Conservation (phyloP, 2,113 vertebrate genomes). For the Falcunculus frontatus region DNA sequence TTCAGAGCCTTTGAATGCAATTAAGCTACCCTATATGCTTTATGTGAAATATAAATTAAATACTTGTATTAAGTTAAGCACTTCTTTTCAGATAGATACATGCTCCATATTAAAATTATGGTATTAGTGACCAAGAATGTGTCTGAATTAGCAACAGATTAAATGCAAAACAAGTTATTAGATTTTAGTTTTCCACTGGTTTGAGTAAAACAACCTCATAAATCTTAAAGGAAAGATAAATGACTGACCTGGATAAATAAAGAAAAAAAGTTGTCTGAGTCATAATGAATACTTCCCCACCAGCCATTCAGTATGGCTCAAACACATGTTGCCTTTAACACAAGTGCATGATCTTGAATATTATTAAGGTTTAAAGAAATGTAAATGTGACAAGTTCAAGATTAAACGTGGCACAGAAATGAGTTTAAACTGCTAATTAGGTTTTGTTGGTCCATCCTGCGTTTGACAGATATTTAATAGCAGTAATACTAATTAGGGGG, state of each 20-base stretch:
- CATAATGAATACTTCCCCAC: slow-evolving; percentile 59
- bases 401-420: slow-evolving; percentile 64
- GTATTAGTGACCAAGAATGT: background rate
- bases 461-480: slow-evolving; percentile 41
- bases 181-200: background rate
- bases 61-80: background rate
- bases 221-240: slow-evolving; percentile 55
- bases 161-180: slow-evolving; percentile 22
- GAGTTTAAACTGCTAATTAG: slow-evolving; percentile 65
- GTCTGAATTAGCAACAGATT: background rate
- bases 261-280: slow-evolving; percentile 23
- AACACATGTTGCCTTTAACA: slow-evolving; percentile 61
- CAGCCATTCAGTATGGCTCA: slow-evolving; percentile 61
- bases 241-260: slow-evolving; percentile 46
- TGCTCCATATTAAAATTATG: background rate
- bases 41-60: background rate
- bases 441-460: slow-evolving; percentile 50
- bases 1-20: background rate
- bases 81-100: background rate
- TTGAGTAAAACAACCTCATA: slow-evolving; percentile 31
- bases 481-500: slow-evolving; percentile 39
- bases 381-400: slow-evolving; percentile 64
- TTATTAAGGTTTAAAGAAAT: slow-evolving; percentile 70
- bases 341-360: slow-evolving; percentile 68
- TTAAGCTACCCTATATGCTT: background rate